These are phyloP conservation scores for Erebia epiphron DNA, from an alignment of 2,888 invertebrate species.

Conservation along the genomic window DNA sequence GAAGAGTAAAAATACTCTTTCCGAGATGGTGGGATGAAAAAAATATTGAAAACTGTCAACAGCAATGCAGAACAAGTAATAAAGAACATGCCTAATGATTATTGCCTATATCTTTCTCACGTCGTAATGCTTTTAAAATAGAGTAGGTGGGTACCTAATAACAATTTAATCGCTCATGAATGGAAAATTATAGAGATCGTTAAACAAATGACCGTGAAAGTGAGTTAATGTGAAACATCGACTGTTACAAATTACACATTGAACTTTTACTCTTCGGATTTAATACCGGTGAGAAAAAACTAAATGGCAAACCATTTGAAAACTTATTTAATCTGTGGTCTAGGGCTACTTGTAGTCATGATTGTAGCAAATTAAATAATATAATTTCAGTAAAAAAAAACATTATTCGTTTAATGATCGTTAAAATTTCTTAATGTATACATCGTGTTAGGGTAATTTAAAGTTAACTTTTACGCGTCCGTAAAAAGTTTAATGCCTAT, in stretches of 20 bases:
- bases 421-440: not conserved
- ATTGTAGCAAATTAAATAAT: not conserved
- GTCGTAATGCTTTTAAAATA: not conserved
- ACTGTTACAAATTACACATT: conserved; percentile 8
- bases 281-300: not conserved
- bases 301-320: not conserved
- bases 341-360: too few species aligned
- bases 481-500: conserved; percentile 9
- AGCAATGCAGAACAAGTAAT: not conserved
- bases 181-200: conserved; percentile 8
- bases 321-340: too few species aligned
- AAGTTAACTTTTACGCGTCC: not conserved
- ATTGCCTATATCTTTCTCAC: not conserved
- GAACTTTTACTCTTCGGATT: conserved; percentile 12
- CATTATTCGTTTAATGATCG: not conserved
- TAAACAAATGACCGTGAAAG: conserved; percentile 20
- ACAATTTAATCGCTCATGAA: conserved; percentile 8
- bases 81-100: not conserved
- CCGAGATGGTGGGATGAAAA: too few species aligned
- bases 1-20: too few species aligned
- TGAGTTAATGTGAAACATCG: conserved; percentile 2
- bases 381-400: not conserved
- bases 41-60: not conserved
- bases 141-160: conserved; percentile 1
- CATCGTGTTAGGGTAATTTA: not conserved